Evolutionary conservation across 1,140 invertebrate genomes (phyloP).

Genomic region (Alviniconcha marisindica): DNA sequence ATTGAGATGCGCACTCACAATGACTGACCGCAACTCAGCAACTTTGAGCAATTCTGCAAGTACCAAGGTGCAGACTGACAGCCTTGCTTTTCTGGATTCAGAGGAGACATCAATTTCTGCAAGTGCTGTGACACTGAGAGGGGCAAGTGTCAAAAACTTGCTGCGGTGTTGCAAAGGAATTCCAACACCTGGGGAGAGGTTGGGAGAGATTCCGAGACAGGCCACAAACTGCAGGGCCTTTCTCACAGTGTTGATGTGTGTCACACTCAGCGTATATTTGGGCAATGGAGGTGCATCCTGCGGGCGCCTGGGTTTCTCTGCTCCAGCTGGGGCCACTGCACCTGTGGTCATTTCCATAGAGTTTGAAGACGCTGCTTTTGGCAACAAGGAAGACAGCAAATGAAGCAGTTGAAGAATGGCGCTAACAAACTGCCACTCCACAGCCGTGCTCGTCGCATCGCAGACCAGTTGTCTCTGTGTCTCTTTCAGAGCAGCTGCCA

Average conservation of each 20-base stretch:
- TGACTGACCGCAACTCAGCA: slow-evolving; percentile 70
- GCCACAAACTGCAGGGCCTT: slow-evolving; percentile 79
- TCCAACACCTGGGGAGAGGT: slow-evolving; percentile 82
- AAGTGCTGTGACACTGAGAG: neutral
- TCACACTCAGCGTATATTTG: slow-evolving; percentile 69
- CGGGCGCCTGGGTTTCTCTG: slow-evolving; percentile 31
- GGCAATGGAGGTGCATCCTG: slow-evolving; percentile 51
- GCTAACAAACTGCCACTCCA: slow-evolving; percentile 22
- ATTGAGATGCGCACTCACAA: slow-evolving; percentile 75
- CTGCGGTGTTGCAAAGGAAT: slow-evolving; percentile 74
- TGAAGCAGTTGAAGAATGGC: neutral
- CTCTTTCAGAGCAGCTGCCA: neutral
- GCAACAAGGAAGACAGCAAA: neutral
- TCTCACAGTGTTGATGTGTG: slow-evolving; percentile 71
- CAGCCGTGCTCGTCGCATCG: neutral
- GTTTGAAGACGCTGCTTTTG: neutral
- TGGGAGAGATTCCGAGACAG: slow-evolving; percentile 81
- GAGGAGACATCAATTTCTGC: neutral
- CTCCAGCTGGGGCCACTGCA: neutral
- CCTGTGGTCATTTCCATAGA: neutral
- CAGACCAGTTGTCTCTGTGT: neutral
- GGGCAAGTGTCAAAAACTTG: slow-evolving; percentile 18
- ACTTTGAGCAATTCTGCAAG: slow-evolving; percentile 74
- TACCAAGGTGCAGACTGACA: slow-evolving; percentile 52
- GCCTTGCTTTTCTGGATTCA: slow-evolving; percentile 43